Evolutionary conservation across 1,140 invertebrate species (phyloP).

Genomic region (Metopolophium dirhodum): DNA sequence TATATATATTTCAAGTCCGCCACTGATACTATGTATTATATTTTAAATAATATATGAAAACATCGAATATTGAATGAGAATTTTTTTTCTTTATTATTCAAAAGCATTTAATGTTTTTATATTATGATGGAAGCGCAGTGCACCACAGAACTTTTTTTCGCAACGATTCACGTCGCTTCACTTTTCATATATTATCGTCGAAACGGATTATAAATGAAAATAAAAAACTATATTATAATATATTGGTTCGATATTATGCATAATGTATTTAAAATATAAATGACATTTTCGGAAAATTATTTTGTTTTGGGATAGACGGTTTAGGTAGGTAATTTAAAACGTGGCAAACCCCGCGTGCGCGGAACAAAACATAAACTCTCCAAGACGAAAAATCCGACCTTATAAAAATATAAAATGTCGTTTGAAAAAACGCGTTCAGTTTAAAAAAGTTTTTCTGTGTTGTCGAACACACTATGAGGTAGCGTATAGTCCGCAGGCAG

Average conservation of each 20-base stretch:
- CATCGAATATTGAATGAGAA: not conserved
- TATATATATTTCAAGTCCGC: not conserved
- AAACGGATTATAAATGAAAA: not conserved
- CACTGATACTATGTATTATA: not conserved
- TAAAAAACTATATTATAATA: not conserved
- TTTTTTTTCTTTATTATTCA: not conserved
- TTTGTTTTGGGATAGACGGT: not conserved
- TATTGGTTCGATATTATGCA: not conserved
- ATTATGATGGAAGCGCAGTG: not conserved
- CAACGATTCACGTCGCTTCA: not conserved
- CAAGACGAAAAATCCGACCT: not conserved
- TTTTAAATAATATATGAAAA: not conserved
- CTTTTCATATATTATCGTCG: not conserved
- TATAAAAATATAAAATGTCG: not conserved
- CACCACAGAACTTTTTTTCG: not conserved
- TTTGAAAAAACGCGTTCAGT: not conserved
- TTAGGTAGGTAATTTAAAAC: not conserved
- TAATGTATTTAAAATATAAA: not conserved
- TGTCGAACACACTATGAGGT: not conserved
- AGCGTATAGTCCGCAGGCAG: not conserved
- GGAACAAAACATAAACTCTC: not conserved
- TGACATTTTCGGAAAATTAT: not conserved
- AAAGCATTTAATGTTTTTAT: conserved; percentile 13
- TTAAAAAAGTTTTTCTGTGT: not conserved
- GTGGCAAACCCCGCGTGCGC: not conserved